Evolutionary conservation across 2,113 vertebrate genomes (phyloP), one percentile per base, ranked within the genome.

Genomic region (Argyrosomus japonicus): DNA sequence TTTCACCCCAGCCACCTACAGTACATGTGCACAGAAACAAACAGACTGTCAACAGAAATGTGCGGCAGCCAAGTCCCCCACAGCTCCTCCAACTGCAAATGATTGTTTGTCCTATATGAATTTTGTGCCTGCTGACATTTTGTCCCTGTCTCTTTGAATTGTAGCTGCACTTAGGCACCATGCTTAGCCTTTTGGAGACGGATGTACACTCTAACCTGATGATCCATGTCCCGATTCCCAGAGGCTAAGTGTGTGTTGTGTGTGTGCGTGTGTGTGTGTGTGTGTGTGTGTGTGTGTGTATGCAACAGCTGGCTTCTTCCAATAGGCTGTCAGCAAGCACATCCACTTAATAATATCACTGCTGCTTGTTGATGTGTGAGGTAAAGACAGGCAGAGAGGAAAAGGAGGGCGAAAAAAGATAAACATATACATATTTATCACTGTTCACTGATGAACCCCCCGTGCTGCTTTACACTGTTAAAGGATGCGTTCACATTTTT

Each of bases 141-240:
- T 79, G 77, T 92, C 62, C 60, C 56, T 27, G 70, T 89, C 79
- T 77, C 29, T 79, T 77, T 87, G 67, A 89, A 64, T 86, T 45
- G 83, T 77, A 64, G 75, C 79, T 81, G 63, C 74, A 1, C 82
- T 89, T 43, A 81, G 58, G 79, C 68, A 65, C 29, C 67, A 61
- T 48, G 47, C 51, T 81, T 68, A 76, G 86, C 78, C 73, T 84
- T 86, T 87, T 75, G 61, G 76, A 88, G 89, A 93, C 67, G 74
- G 84, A 93, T 90, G 84, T 93, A 88, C 85, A 82, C 89, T 93
- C 85, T 90, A 90, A 91, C 89, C 81, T 90, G 86, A 90, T 94
- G 93, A 90, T 91, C 86, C 83, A 84, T 93, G 83, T 60, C 84
- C 79, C 21, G 36, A 81, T 89, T 92, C 88, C 90, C 90, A 93